A percentile compares a stretch with the other conserved stretches of the same genome.
Conservation (phyloP, 2,888 invertebrate genomes). For the Incurvaria masculella region DNA sequence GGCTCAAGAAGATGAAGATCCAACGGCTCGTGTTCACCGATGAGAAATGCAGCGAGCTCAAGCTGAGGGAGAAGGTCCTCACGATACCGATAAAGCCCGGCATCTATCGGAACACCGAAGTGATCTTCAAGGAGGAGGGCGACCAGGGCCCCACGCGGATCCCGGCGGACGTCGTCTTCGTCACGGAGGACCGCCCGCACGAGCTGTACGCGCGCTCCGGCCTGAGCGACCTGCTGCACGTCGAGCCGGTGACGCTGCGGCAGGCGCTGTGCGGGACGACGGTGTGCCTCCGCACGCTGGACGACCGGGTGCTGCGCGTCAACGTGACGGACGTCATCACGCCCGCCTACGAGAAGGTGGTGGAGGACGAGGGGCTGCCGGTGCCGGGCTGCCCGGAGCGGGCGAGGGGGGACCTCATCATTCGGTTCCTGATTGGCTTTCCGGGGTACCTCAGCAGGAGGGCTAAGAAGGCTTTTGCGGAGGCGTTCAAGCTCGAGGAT, state of each 20-base stretch:
- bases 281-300: constrained; percentile 65
- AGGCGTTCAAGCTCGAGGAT: constrained; percentile 34
- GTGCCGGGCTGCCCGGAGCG: constrained; percentile 56
- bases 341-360: constrained; percentile 65
- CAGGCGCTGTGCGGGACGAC: constrained; percentile 71
- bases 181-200: constrained; percentile 69
- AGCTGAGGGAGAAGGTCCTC: constrained; percentile 68
- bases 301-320: constrained; percentile 64
- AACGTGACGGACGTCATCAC: constrained; percentile 69
- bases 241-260: constrained; percentile 57
- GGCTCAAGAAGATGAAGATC: constrained; percentile 81
- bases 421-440: constrained; percentile 58
- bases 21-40: constrained; percentile 66
- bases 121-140: constrained; percentile 74
- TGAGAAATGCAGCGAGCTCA: constrained; percentile 58
- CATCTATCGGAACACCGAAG: constrained; percentile 67
- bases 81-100: constrained; percentile 74
- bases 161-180: constrained; percentile 73
- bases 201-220: constrained; percentile 62
- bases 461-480: constrained; percentile 38
- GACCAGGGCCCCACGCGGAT: constrained; percentile 73
- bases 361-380: constrained; percentile 73
- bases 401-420: constrained; percentile 65
- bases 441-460: constrained; percentile 43
- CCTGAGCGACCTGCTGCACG: constrained; percentile 62